Evolutionary conservation across 2,797 vertebrate species (phyloP).

Genomic region (Margarornis squamiger): DNA sequence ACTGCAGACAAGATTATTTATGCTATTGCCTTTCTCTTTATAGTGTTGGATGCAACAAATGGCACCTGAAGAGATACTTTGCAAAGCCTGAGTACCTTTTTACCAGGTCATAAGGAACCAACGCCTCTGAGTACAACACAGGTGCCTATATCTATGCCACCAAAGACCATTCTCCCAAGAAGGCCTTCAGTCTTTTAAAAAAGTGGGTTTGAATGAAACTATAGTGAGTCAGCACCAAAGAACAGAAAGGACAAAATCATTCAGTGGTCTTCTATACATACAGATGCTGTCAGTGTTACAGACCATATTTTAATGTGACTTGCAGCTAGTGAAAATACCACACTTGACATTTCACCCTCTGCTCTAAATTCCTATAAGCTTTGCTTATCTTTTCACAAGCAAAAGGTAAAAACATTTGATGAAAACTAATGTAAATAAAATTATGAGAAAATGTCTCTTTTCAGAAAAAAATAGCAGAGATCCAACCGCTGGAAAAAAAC

Average conservation of each 20-base stretch:
- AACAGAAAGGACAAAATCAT: background rate
- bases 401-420: accelerated
- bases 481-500: background rate
- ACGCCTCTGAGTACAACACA: background rate
- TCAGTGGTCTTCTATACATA: background rate
- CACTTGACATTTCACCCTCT: background rate
- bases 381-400: background rate
- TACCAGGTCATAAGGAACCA: background rate
- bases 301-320: background rate
- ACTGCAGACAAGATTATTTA: background rate
- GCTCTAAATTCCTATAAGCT: background rate
- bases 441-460: background rate
- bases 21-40: background rate
- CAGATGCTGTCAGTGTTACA: background rate
- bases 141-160: background rate
- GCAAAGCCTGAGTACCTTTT: background rate
- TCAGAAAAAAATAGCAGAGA: background rate
- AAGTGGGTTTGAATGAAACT: background rate
- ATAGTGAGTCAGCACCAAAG: background rate
- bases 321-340: background rate
- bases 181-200: background rate
- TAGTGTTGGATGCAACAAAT: background rate
- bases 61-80: background rate
- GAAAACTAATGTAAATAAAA: background rate
- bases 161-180: background rate